Evolutionary conservation across 2,113 vertebrate species (phyloP).

Genomic region (Melanerpes formicivorus): DNA sequence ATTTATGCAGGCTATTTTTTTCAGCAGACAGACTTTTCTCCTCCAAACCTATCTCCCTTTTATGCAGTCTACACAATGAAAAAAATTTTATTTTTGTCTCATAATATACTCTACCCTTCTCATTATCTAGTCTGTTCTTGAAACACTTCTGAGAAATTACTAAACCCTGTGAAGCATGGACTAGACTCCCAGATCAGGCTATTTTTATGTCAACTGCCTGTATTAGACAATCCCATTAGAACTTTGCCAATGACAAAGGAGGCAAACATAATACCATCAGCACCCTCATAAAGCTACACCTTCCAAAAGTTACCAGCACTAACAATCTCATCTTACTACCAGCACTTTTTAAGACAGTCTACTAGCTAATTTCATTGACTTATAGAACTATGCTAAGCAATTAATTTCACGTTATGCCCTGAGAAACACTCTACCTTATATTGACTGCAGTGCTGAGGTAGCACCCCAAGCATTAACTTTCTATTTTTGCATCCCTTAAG

Average conservation of each 20-base stretch:
- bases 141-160: not conserved
- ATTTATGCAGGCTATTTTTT: not conserved
- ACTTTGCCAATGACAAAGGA: not conserved
- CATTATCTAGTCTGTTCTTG: not conserved
- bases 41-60: not conserved
- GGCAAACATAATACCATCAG: not conserved
- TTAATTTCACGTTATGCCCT: not conserved
- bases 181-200: not conserved
- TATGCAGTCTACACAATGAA: not conserved
- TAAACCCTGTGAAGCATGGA: not conserved
- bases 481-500: not conserved
- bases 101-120: constrained; percentile 17
- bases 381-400: not conserved
- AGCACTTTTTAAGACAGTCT: not conserved
- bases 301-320: not conserved
- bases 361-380: not conserved
- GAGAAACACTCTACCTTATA: not conserved
- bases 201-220: not conserved
- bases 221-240: not conserved
- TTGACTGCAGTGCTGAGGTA: not conserved
- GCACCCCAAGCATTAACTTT: not conserved
- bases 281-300: not conserved
- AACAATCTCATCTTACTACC: not conserved
- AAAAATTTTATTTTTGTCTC: not conserved
- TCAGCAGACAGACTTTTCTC: not conserved